Evolutionary conservation across 2,113 vertebrate species (phyloP).

Genomic region (Macquaria australasica): DNA sequence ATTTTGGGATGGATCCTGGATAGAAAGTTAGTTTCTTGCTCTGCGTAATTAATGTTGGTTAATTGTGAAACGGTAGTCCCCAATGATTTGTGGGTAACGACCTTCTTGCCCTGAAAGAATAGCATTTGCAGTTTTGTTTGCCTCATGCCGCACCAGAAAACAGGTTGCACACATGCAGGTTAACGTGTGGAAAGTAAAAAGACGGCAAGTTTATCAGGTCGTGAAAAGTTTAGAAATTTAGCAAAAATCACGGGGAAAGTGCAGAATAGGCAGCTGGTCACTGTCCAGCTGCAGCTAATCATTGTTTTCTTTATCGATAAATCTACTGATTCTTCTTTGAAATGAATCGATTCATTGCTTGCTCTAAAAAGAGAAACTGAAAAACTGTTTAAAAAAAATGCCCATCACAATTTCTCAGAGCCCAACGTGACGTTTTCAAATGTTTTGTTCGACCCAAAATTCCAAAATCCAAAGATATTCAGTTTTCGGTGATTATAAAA

Average conservation of each 20-base stretch:
- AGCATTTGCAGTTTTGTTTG: not conserved
- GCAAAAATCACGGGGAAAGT: not conserved
- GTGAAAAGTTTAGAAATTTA: not conserved
- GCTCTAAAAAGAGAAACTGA: not conserved
- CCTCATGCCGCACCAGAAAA: not conserved
- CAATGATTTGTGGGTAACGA: slow-evolving; percentile 17
- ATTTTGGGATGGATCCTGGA: not conserved
- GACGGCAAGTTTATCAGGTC: not conserved
- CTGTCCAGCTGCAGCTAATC: slow-evolving; percentile 8
- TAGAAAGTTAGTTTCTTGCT: not conserved
- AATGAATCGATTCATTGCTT: not conserved
- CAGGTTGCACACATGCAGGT: not conserved
- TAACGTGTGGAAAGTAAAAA: not conserved
- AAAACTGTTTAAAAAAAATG: not conserved
- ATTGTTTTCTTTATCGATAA: slow-evolving; percentile 2
- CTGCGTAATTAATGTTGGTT: not conserved
- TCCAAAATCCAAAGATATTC: not conserved
- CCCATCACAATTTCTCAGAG: not conserved
- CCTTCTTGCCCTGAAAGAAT: not conserved
- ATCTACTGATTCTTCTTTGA: not conserved
- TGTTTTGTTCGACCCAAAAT: not conserved
- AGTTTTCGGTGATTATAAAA: not conserved
- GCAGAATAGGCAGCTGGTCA: not conserved
- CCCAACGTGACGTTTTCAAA: not conserved
- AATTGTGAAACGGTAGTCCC: not conserved